Evolutionary conservation across 1,140 invertebrate species (phyloP), one percentile per base, ranked within the genome.

Genomic region (Leptopilina clavipes): DNA sequence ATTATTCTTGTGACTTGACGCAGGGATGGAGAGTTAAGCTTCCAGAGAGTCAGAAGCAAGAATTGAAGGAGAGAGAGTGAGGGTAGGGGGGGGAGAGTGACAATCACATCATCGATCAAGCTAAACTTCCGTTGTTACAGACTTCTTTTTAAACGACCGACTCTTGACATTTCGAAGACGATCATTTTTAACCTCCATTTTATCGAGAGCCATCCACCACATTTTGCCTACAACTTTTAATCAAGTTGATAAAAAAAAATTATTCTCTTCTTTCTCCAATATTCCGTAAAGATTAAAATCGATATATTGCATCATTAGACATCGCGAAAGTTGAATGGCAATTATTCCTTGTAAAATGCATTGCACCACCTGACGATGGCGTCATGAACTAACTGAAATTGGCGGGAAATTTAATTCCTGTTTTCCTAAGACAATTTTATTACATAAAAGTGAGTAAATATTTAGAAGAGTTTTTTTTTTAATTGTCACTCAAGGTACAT

Each of bases 31-130:
- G 43, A 75, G 25, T 22, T 25, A 40, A 52, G 48, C 48, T 52
- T 52, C 14, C 54, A 8, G 44, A 5, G 14, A 18, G 77, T 14
- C 8, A 37, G 18, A 52, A 12, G 22, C 18, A 70, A 31, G 22
- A 19, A 18, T 8, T 9, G 6, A 11, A 54, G 52, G 19, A 19
- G 17, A 70, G 76, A 43, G 48, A n/a, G 40, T n/a, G 17, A 11
- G 17, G 76, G 48, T 73, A n/a, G 5, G n/a, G 17, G 48, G 48
- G 48, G 48, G 6, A 17, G 17, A 52, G 48, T 18, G 72, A 54
- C 73, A 70, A 70, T 79, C 75, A 81, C 59, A 65, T 65, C 25
- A 65, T 65, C 22, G 56, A 65, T 65, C 59, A 65, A n/a, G 12
- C 25, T 25, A n/a, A n/a, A 65, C 59, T 65, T 65, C 14, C 59